Evolutionary conservation across 2,797 vertebrate species (phyloP).

Genomic region (Pelobates cultripes): DNA sequence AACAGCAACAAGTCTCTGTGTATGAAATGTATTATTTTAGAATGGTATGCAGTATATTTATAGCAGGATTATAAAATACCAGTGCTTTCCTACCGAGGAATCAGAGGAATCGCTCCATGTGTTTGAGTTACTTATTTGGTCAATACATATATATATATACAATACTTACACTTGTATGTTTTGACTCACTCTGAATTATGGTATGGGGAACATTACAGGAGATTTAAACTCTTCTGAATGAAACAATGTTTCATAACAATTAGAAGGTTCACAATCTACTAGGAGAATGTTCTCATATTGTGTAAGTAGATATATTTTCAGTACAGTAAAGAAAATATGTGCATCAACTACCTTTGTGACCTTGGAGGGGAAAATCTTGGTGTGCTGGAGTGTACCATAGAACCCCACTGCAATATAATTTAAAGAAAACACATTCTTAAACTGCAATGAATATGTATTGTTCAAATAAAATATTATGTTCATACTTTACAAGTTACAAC

Average conservation of each 20-base stretch:
- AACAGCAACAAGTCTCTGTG: neutral
- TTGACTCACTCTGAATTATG: neutral
- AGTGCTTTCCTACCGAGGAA: conserved; percentile 13
- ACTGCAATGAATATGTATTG: too few relatives aligned
- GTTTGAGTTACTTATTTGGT: conserved; percentile 23
- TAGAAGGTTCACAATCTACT: too few relatives aligned
- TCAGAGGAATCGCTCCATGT: neutral
- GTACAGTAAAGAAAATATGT: too few relatives aligned
- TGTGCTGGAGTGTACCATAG: too few relatives aligned
- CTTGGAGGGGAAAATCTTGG: too few relatives aligned
- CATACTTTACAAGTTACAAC: too few relatives aligned
- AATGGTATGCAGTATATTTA: conserved; percentile 7
- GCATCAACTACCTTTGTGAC: too few relatives aligned
- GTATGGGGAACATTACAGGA: neutral
- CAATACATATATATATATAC: neutral
- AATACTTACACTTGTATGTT: neutral
- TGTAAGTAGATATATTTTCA: too few relatives aligned
- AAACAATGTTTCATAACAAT: neutral
- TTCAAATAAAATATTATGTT: too few relatives aligned
- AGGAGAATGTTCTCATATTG: too few relatives aligned
- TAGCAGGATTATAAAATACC: conserved; percentile 23
- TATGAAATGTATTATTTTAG: neutral
- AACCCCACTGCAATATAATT: too few relatives aligned
- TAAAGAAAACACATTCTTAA: too few relatives aligned
- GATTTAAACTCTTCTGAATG: neutral